These are phyloP conservation scores for Myocastor coypus DNA, from an alignment of 2,113 vertebrate species.

Conservation along the genomic window DNA sequence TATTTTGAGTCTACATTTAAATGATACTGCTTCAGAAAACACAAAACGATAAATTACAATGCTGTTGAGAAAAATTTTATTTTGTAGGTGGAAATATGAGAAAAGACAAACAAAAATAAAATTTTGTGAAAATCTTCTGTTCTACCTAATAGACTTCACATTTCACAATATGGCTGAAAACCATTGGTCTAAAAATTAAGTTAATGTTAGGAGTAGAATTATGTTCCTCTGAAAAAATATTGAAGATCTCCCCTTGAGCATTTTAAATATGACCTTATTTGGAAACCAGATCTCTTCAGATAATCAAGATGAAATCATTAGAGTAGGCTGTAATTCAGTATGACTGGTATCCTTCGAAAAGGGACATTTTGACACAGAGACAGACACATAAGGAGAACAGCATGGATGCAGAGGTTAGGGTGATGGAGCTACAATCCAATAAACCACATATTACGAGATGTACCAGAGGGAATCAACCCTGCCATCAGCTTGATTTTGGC, in stretches of 20 bases:
- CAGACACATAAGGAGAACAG: too few relatives aligned
- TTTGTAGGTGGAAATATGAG: conserved; percentile 5
- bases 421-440: neutral
- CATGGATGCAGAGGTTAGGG: neutral
- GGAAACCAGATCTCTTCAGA: neutral
- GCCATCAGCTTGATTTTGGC: neutral
- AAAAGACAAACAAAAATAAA: neutral
- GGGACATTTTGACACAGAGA: neutral
- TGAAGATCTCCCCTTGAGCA: neutral
- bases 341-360: neutral
- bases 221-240: neutral
- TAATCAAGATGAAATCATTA: neutral
- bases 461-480: neutral
- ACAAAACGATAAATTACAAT: conserved; percentile 1
- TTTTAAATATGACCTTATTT: neutral
- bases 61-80: neutral
- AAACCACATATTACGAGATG: neutral
- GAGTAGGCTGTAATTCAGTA: too few relatives aligned
- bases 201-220: neutral
- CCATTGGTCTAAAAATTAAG: neutral
- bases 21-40: conserved; percentile 37
- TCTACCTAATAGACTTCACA: neutral
- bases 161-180: neutral
- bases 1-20: neutral
- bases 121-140: neutral